phyloP scores from a whole-genome alignment of 2,113 vertebrate genomes.

The Larimichthys polyactis region DNA sequence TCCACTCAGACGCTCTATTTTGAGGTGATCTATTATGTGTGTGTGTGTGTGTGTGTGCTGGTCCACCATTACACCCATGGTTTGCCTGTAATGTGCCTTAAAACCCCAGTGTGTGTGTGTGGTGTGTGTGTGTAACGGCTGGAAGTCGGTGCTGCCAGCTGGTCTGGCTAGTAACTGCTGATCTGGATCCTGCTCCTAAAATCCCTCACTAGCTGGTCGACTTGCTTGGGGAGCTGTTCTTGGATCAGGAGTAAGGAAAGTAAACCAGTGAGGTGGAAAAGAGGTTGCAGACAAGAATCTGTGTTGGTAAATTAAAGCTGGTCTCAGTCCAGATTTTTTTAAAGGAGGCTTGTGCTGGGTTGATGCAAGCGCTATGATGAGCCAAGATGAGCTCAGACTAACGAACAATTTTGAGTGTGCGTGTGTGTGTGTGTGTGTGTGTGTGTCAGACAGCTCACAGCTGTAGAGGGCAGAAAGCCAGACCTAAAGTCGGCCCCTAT shows the following conservation, averaged over 20 bases:
- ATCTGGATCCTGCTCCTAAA: slow-evolving; percentile 69
- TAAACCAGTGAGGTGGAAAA: slow-evolving; percentile 44
- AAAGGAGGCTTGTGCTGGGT: slow-evolving; percentile 46
- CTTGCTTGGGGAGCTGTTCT: slow-evolving; percentile 52
- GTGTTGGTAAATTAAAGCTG: slow-evolving; percentile 57
- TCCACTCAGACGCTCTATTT: slow-evolving; percentile 28
- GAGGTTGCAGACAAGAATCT: slow-evolving; percentile 39
- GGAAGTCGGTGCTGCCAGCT: slow-evolving; percentile 56
- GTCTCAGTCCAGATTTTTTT: slow-evolving; percentile 66
- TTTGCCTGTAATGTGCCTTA: slow-evolving; percentile 57
- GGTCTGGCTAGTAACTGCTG: slow-evolving; percentile 54
- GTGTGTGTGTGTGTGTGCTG: slow-evolving; percentile 1
- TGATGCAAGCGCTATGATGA: slow-evolving; percentile 50
- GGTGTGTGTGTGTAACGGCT: slow-evolving; percentile 43
- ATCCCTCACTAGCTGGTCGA: slow-evolving; percentile 50
- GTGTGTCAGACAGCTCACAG: slow-evolving; percentile 61
- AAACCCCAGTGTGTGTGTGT: slow-evolving; percentile 28
- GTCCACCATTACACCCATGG: slow-evolving; percentile 48
- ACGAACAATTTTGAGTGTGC: slow-evolving; percentile 44
- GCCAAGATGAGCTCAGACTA: slow-evolving; percentile 61
- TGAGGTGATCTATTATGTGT: slow-evolving; percentile 36
- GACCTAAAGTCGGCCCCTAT: slow-evolving; percentile 66
- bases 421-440: slow-evolving; percentile 30
- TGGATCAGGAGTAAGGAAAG: slow-evolving; percentile 63
- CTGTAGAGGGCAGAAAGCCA: slow-evolving; percentile 75